A percentile compares a stretch with the other conserved stretches of the same genome.
Evolutionary conservation across 1,140 invertebrate genomes (phyloP).

Genomic region (Capitella teleta): DNA sequence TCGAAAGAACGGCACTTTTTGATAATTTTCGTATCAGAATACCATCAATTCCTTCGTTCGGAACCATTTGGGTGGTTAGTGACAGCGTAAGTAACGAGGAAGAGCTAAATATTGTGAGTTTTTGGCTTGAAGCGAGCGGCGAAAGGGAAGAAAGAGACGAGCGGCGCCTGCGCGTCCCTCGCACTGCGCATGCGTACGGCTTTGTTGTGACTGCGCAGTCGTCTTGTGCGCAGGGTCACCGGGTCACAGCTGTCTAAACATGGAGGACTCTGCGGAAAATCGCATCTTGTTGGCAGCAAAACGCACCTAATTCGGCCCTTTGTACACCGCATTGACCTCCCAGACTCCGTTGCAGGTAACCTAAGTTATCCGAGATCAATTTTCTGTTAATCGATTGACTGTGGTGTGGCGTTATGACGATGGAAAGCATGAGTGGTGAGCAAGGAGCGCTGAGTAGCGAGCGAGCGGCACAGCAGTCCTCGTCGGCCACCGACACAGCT

Average conservation of each 20-base stretch:
- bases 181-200: conserved; percentile 5
- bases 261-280: conserved; percentile 33
- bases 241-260: conserved; percentile 37
- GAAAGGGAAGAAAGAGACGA: not conserved
- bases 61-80: too few species aligned
- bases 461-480: conserved; percentile 43
- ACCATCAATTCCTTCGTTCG: too few species aligned
- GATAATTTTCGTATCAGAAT: too few species aligned
- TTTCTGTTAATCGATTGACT: conserved; percentile 39
- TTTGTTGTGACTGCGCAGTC: conserved; percentile 10
- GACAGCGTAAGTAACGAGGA: too few species aligned
- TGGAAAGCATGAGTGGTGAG: conserved; percentile 46
- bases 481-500: too few species aligned
- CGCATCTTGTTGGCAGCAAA: conserved; percentile 29
- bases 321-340: conserved; percentile 35
- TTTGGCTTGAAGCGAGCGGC: not conserved
- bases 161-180: not conserved
- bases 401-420: conserved; percentile 40
- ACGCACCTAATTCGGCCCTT: conserved; percentile 36
- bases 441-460: too few species aligned
- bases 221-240: conserved; percentile 6
- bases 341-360: conserved; percentile 36
- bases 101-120: not conserved
- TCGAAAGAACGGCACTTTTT: too few species aligned
- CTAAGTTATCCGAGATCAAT: conserved; percentile 36